Evolutionary conservation across 2,888 invertebrate genomes (phyloP).

Genomic region (Drosophila longiperda): DNA sequence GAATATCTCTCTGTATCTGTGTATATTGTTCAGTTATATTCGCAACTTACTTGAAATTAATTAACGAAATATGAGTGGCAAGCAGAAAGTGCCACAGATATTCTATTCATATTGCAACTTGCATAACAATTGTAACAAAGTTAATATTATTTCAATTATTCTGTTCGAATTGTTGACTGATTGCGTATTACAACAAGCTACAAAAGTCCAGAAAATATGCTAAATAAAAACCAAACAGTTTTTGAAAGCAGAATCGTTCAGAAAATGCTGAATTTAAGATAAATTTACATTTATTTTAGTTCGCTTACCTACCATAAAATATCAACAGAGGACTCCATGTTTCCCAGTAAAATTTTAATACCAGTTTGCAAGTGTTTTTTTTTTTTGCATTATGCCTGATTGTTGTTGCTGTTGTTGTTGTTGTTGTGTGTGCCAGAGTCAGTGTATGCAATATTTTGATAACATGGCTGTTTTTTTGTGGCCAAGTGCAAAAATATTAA

Average conservation of each 20-base stretch:
- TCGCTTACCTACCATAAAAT: not conserved
- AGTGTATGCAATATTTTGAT: not conserved
- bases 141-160: too few relatives aligned
- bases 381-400: not conserved
- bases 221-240: not conserved
- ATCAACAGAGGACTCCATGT: not conserved
- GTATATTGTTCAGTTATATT: not conserved
- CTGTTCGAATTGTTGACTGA: too few relatives aligned
- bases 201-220: too few relatives aligned
- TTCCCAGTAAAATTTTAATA: not conserved
- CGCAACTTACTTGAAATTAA: not conserved
- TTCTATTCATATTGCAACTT: too few relatives aligned
- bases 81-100: not conserved
- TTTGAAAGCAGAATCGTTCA: not conserved
- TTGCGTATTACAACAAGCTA: too few relatives aligned
- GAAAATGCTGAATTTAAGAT: not conserved
- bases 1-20: not conserved
- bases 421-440: not conserved
- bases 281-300: not conserved
- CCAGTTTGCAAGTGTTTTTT: not conserved
- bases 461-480: not conserved
- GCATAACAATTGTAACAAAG: too few relatives aligned
- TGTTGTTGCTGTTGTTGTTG: not conserved
- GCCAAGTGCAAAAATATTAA: constrained; percentile 27
- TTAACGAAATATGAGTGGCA: not conserved